Evolutionary conservation across 2,888 invertebrate genomes (phyloP).

Genomic region (Marronus borbonicus): DNA sequence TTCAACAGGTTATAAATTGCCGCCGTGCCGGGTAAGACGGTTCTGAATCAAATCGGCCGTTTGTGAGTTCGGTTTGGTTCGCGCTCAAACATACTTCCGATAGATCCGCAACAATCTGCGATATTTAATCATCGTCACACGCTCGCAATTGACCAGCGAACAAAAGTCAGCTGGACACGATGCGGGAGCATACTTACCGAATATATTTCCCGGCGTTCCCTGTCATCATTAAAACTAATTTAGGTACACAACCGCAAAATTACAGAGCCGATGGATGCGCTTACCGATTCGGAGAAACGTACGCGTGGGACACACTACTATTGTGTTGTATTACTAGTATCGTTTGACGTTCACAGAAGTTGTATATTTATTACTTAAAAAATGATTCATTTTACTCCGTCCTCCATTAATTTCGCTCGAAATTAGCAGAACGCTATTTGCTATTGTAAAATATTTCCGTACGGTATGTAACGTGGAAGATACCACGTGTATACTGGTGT

Average conservation of each 20-base stretch:
- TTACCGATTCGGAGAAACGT: slow-evolving; percentile 35
- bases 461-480: no score
- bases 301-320: slow-evolving; percentile 40
- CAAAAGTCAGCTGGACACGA: slow-evolving; percentile 1
- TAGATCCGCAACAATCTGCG: neutral
- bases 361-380: slow-evolving; percentile 34
- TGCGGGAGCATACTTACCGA: slow-evolving; percentile 7
- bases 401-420: slow-evolving; percentile 22
- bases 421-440: slow-evolving; percentile 15
- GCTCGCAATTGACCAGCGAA: slow-evolving; percentile 22
- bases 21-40: neutral
- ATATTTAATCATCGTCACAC: slow-evolving; percentile 9
- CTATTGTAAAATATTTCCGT: no score
- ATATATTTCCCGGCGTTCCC: slow-evolving; percentile 35
- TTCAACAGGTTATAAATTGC: neutral
- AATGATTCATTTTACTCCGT: slow-evolving; percentile 33
- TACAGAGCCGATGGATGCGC: slow-evolving; percentile 43
- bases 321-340: slow-evolving; percentile 42
- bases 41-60: no score
- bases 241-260: slow-evolving; percentile 43
- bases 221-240: slow-evolving; percentile 34
- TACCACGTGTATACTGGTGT: no score
- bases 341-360: slow-evolving; percentile 44
- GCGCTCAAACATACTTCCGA: slow-evolving; percentile 8
- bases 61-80: neutral